phyloP scores from a whole-genome alignment of 2,113 vertebrate species.

The Galemys pyrenaicus region DNA sequence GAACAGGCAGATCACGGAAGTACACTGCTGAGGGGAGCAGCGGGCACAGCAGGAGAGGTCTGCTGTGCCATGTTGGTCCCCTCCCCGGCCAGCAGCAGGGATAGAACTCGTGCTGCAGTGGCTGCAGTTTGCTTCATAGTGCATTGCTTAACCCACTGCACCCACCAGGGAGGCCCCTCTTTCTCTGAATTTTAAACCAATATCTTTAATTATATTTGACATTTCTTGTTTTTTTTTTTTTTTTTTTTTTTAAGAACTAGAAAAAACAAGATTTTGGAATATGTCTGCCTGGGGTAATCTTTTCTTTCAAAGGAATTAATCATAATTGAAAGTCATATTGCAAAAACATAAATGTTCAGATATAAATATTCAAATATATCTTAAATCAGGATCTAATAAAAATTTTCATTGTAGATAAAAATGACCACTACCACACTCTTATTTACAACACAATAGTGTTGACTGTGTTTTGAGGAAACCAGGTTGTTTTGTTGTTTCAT shows the following conservation, averaged over 20 bases:
- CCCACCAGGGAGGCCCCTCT: too few relatives aligned
- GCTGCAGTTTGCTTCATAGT: too few relatives aligned
- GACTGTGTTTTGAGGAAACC: neutral
- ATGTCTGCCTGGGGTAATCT: neutral
- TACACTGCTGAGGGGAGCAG: too few relatives aligned
- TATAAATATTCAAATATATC: neutral
- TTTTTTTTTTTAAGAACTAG: neutral
- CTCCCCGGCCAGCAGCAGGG: too few relatives aligned
- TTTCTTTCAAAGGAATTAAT: slow-evolving; percentile 36
- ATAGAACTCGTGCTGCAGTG: too few relatives aligned
- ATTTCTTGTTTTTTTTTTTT: too few relatives aligned
- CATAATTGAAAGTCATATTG: neutral
- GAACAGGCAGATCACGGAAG: too few relatives aligned
- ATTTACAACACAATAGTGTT: neutral
- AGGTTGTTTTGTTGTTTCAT: neutral
- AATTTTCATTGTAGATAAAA: neutral
- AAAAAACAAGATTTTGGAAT: neutral
- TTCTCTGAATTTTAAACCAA: slow-evolving; percentile 19
- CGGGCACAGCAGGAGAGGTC: too few relatives aligned
- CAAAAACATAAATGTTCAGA: neutral
- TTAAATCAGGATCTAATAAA: neutral
- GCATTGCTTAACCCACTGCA: too few relatives aligned
- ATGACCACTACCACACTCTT: neutral
- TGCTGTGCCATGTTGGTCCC: too few relatives aligned
- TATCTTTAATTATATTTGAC: neutral